These are phyloP conservation scores for Acronicta aceris DNA, from an alignment of 2,888 invertebrate species.

Conservation along the genomic window DNA sequence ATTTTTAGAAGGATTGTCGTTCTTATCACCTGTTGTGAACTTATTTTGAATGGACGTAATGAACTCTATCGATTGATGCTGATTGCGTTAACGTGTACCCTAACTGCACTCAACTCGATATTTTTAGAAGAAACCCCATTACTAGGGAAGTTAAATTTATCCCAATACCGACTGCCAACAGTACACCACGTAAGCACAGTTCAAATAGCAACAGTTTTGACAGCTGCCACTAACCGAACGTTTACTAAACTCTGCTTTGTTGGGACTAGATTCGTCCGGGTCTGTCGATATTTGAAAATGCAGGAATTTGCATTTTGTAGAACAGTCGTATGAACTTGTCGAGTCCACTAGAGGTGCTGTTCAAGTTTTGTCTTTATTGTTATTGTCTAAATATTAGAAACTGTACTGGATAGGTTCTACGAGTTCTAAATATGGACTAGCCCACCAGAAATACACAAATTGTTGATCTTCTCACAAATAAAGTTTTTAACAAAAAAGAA, in stretches of 20 bases:
- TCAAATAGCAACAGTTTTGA: constrained; percentile 37
- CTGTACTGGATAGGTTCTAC: too few species aligned
- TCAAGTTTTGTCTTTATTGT: too few species aligned
- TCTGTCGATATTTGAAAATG: background rate
- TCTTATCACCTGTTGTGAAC: too few species aligned
- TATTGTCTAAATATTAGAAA: too few species aligned
- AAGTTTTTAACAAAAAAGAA: too few species aligned
- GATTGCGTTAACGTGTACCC: too few species aligned
- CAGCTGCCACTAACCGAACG: constrained; percentile 32
- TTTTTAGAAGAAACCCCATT: constrained; percentile 7
- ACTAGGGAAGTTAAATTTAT: constrained; percentile 6
- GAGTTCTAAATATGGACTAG: too few species aligned
- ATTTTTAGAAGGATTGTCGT: too few species aligned
- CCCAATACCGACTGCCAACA: constrained; percentile 7
- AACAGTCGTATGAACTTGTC: background rate
- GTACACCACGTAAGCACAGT: constrained; percentile 5
- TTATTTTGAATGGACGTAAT: too few species aligned
- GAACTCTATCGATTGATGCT: too few species aligned
- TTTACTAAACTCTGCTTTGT: constrained; percentile 12
- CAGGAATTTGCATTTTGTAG: background rate
- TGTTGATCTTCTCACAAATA: too few species aligned
- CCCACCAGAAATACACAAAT: too few species aligned
- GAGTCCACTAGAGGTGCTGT: background rate
- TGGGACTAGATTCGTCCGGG: background rate
- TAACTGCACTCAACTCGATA: background rate